Evolutionary conservation across 2,888 invertebrate species (phyloP), one percentile per base, ranked within the genome.

Genomic region (Petrolisthes cinctipes): DNA sequence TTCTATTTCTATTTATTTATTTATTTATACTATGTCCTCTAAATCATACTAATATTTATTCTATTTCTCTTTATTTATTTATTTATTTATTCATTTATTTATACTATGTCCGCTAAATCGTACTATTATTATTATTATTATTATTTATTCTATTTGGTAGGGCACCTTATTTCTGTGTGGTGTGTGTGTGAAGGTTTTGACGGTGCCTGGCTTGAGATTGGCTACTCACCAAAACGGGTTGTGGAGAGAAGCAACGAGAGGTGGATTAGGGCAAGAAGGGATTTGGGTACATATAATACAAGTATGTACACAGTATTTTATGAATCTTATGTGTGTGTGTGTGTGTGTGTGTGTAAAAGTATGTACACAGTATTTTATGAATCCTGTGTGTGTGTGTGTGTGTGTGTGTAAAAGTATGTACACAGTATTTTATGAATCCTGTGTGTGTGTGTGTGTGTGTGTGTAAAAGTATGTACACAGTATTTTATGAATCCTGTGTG

Each of bases 391-490:
- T 37, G 37, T 37, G 37, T 37, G 78, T 82, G 66, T 61, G 7
- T 82, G 23, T 61, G 20, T 61, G 37, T 82, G 66, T 82, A n/a
- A 6, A 17, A 66, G 20, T 82, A 23, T 82, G 66, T 82, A 37
- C n/a, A n/a, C n/a, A n/a, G n/a, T n/a, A n/a, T n/a, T n/a, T n/a
- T n/a, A n/a, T n/a, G n/a, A n/a, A n/a, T n/a, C n/a, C n/a, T n/a
- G n/a, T n/a, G n/a, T n/a, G n/a, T n/a, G n/a, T n/a, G n/a, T 73
- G 9, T 73, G 11, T 17, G 1, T 66, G n/a, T 66, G 1, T 17
- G 11, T 66, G 3, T 20, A 0, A 1, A 17, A 6, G n/a, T 66
- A 4, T 73, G n/a, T 20, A 14, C 9, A 73, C 1, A 20, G 23
- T 7, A 0, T 71, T 11, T 71, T n/a, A n/a, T n/a, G n/a, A n/a